Evolutionary conservation across 2,113 vertebrate genomes (phyloP).

Genomic region (Nyctereutes procyonoides): DNA sequence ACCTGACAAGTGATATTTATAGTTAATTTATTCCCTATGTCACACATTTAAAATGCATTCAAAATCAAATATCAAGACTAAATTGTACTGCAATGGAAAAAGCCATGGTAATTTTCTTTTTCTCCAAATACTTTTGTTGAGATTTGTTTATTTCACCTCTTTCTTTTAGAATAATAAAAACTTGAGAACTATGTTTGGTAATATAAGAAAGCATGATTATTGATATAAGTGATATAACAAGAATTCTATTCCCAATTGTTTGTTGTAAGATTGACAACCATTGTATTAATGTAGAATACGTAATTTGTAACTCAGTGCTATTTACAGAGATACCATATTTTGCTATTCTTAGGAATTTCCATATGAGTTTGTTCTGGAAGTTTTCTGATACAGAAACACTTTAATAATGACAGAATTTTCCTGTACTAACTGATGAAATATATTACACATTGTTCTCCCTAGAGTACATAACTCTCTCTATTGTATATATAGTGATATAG

Average conservation of each 20-base stretch:
- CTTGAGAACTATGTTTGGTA: not conserved
- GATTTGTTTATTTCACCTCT: constrained; percentile 29
- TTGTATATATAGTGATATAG: not conserved
- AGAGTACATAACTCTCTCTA: not conserved
- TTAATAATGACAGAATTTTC: not conserved
- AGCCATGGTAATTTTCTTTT: constrained; percentile 7
- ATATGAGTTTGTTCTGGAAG: not conserved
- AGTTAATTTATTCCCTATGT: not conserved
- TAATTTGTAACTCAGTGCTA: constrained; percentile 19
- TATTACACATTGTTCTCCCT: not conserved
- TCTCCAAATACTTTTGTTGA: constrained; percentile 13
- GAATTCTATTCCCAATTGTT: not conserved
- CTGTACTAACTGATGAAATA: constrained; percentile 19
- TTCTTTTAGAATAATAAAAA: constrained; percentile 43
- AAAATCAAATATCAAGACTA: constrained; percentile 44
- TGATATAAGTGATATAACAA: constrained; percentile 29
- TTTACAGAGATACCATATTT: constrained; percentile 39
- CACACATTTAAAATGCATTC: constrained; percentile 13
- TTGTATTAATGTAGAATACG: constrained; percentile 23
- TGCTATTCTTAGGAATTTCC: constrained; percentile 2
- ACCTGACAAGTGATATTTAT: not conserved
- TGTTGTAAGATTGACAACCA: not conserved
- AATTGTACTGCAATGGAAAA: constrained; percentile 29
- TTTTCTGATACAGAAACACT: constrained; percentile 29
- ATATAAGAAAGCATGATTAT: constrained; percentile 16